Percentiles rank a stretch among this genome's conserved stretches.
phyloP scores from a whole-genome alignment of 2,113 vertebrate genomes.

The Rousettus leschenaultii region DNA sequence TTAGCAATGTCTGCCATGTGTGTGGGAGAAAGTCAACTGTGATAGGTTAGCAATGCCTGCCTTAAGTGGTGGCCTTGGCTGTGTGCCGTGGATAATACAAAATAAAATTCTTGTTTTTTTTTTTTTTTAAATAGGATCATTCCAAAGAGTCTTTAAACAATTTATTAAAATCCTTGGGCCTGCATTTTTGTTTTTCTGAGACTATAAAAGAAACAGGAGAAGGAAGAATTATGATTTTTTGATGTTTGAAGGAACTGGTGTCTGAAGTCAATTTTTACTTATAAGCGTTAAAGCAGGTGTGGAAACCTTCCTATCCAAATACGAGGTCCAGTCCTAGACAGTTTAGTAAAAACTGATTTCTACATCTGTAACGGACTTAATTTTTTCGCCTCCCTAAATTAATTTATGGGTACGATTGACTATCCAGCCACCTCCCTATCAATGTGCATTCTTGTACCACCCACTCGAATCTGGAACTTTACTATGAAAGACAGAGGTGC shows the following conservation, averaged over 20 bases:
- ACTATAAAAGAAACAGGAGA: neutral
- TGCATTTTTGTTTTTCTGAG: neutral
- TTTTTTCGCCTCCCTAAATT: neutral
- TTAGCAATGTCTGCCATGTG: neutral
- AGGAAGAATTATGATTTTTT: neutral
- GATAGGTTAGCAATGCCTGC: neutral
- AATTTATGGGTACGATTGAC: neutral
- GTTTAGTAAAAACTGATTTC: neutral
- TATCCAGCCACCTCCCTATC: neutral
- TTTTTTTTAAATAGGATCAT: too few species aligned
- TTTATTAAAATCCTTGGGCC: neutral
- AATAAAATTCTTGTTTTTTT: neutral
- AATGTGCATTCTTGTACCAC: neutral
- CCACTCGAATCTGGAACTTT: neutral
- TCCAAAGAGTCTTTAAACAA: neutral
- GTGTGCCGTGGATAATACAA: neutral
- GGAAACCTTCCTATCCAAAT: neutral
- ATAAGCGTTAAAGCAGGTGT: neutral
- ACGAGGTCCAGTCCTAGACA: neutral
- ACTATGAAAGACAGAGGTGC: neutral
- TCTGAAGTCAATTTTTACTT: conserved; percentile 12
- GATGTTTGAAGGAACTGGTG: neutral
- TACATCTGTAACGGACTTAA: neutral
- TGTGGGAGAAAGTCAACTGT: neutral
- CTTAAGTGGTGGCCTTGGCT: neutral